Evolutionary conservation across 1,140 invertebrate genomes (phyloP).

Genomic region (Drosophila seguyi): DNA sequence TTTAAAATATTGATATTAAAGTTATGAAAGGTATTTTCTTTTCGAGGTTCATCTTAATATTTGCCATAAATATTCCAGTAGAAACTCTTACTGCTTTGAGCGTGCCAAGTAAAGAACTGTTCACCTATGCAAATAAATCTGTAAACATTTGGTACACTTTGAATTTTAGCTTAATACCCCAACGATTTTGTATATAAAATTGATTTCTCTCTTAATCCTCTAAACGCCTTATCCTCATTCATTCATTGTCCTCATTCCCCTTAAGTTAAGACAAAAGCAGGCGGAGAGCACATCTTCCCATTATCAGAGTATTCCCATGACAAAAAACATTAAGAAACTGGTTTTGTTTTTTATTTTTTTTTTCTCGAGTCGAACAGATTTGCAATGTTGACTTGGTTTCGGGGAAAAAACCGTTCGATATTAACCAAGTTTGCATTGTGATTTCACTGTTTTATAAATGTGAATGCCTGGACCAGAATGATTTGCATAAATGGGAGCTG

Average conservation of each 20-base stretch:
- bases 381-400: conserved; percentile 49
- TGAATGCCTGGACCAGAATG: conserved; percentile 12
- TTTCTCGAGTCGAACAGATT: conserved; percentile 30
- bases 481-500: conserved; percentile 25
- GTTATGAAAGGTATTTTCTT: not conserved
- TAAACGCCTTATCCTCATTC: not conserved
- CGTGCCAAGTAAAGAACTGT: too few species aligned
- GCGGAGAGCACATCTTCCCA: conserved; percentile 7
- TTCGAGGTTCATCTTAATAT: not conserved
- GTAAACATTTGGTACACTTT: not conserved
- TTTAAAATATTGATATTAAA: not conserved
- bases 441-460: conserved; percentile 47
- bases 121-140: not conserved
- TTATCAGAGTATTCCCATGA: conserved; percentile 13
- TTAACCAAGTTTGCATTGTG: conserved; percentile 36
- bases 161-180: not conserved
- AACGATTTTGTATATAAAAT: not conserved
- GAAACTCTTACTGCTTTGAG: too few species aligned
- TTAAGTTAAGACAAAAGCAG: not conserved
- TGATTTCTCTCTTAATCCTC: not conserved
- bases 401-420: conserved; percentile 43
- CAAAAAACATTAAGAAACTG: conserved; percentile 38
- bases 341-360: conserved; percentile 39
- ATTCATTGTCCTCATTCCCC: too few species aligned
- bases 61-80: too few species aligned